Percentiles rank a stretch among this genome's conserved stretches.
These are phyloP conservation scores for Sebastes fasciatus DNA, from an alignment of 2,113 vertebrate species.

Conservation along the genomic window DNA sequence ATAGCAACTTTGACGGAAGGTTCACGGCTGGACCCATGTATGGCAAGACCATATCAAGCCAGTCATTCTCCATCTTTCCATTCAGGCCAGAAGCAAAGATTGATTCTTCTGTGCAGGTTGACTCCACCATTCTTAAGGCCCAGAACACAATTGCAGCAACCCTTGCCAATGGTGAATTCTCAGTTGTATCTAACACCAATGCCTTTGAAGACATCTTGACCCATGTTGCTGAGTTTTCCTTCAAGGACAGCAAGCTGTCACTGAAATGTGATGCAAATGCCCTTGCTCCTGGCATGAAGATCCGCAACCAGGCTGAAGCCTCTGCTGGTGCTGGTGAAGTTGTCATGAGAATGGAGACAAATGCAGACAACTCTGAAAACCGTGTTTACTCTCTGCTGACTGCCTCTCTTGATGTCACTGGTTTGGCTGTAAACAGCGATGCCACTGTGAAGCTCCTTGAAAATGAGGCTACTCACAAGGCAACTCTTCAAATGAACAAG, in stretches of 20 bases:
- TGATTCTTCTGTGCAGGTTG: slow-evolving; percentile 85
- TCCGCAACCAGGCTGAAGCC: slow-evolving; percentile 86
- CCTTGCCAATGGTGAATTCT: slow-evolving; percentile 79
- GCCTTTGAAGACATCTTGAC: slow-evolving; percentile 84
- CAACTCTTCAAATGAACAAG: slow-evolving; percentile 84
- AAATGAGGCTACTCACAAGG: slow-evolving; percentile 88
- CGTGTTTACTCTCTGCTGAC: slow-evolving; percentile 83
- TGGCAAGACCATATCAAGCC: slow-evolving; percentile 77
- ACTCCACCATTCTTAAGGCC: slow-evolving; percentile 86
- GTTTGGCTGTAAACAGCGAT: slow-evolving; percentile 80
- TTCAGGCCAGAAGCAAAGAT: slow-evolving; percentile 79
- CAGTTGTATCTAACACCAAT: slow-evolving; percentile 86
- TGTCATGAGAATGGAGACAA: slow-evolving; percentile 86
- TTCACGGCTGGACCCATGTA: slow-evolving; percentile 83
- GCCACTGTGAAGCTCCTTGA: slow-evolving; percentile 81
- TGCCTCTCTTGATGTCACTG: slow-evolving; percentile 86
- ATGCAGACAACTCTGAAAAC: slow-evolving; percentile 80
- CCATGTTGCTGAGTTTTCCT: slow-evolving; percentile 85
- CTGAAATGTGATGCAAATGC: slow-evolving; percentile 87
- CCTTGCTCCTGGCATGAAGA: slow-evolving; percentile 78
- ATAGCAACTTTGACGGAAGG: slow-evolving; percentile 80
- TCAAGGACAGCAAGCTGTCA: slow-evolving; percentile 84
- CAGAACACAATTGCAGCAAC: slow-evolving; percentile 85
- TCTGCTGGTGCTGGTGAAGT: slow-evolving; percentile 82
- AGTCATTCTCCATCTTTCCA: slow-evolving; percentile 77